Evolutionary conservation across 92 coral and sea anemone genomes (phyloP).

Genomic region (Epizoanthus illoricatus): DNA sequence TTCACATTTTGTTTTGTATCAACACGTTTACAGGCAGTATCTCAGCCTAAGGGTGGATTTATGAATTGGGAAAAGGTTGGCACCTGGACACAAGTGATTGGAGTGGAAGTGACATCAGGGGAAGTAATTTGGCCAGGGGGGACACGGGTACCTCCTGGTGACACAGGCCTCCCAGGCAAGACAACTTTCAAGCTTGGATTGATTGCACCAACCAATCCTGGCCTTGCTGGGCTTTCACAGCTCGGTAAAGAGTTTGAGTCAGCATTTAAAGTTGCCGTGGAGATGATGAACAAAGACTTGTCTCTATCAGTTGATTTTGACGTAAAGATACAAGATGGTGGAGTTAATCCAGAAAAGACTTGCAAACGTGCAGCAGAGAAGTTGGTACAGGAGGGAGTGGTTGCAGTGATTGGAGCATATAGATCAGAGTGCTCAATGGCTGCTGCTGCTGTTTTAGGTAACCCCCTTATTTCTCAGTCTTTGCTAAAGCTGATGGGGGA

Average conservation of each 20-base stretch:
- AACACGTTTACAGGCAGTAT: conserved; percentile 45
- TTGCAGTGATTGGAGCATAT: conserved; percentile 95
- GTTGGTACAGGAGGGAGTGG: conserved; percentile 87
- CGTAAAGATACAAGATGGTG: conserved; percentile 79
- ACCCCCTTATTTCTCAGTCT: not conserved
- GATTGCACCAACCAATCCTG: conserved; percentile 88
- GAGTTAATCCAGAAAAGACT: conserved; percentile 68
- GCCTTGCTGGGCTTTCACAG: conserved; percentile 85
- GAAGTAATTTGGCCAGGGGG: conserved; percentile 92
- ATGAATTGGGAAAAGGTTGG: conserved; percentile 74
- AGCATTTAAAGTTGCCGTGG: conserved; percentile 85
- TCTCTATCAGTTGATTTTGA: conserved; percentile 90
- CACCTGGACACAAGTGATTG: conserved; percentile 82
- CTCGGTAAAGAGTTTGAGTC: conserved; percentile 87
- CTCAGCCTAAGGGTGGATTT: conserved; percentile 1
- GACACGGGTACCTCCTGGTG: conserved; percentile 82
- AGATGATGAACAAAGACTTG: conserved; percentile 93
- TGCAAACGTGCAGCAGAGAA: conserved; percentile 84
- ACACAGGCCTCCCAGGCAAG: conserved; percentile 94
- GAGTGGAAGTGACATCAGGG: conserved; percentile 64
- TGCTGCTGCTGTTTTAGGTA: conserved; percentile 89
- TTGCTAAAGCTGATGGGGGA: not conserved
- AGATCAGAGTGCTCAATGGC: conserved; percentile 88
- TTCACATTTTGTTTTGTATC: too few relatives aligned
- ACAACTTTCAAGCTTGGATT: conserved; percentile 93